These are phyloP conservation scores for Diabrotica balteata DNA, from an alignment of 2,888 invertebrate species.

Conservation along the genomic window DNA sequence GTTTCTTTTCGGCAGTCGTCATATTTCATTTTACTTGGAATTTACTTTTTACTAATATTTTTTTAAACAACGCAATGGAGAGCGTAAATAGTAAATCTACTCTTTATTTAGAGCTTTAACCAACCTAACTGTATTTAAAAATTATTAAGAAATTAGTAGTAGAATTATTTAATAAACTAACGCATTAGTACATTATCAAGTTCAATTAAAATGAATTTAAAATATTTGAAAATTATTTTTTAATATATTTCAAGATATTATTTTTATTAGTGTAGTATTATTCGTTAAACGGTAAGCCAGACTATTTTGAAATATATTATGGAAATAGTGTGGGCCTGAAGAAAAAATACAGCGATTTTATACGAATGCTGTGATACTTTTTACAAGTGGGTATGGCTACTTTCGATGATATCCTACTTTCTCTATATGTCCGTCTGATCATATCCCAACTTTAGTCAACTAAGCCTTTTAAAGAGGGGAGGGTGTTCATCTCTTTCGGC, in stretches of 20 bases:
- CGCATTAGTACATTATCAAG: no score
- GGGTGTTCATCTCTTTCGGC: slow-evolving; percentile 32
- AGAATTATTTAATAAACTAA: no score
- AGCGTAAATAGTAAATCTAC: no score
- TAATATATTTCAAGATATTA: not conserved
- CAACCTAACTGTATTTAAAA: no score
- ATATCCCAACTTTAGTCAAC: slow-evolving; percentile 45
- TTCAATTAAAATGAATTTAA: no score
- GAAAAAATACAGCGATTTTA: slow-evolving; percentile 41
- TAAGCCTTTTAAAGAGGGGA: slow-evolving; percentile 40
- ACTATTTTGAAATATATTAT: slow-evolving; percentile 2
- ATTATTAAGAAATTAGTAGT: no score
- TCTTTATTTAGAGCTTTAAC: no score
- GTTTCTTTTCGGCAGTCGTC: no score
- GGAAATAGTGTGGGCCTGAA: slow-evolving; percentile 5
- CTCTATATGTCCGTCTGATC: slow-evolving; percentile 51
- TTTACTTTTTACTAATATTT: no score
- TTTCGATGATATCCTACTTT: slow-evolving; percentile 54
- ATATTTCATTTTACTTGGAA: no score
- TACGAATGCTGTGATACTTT: slow-evolving; percentile 48
- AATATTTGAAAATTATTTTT: not conserved
- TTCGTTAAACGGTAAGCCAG: not conserved
- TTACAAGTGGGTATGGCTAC: slow-evolving; percentile 52
- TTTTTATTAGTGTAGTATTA: slow-evolving; percentile 4
- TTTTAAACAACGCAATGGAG: no score